Percentiles rank a stretch among this genome's conserved stretches.
These are phyloP conservation scores for Meloidogyne exigua DNA, from an alignment of 1,140 invertebrate genomes.

Conservation along the genomic window DNA sequence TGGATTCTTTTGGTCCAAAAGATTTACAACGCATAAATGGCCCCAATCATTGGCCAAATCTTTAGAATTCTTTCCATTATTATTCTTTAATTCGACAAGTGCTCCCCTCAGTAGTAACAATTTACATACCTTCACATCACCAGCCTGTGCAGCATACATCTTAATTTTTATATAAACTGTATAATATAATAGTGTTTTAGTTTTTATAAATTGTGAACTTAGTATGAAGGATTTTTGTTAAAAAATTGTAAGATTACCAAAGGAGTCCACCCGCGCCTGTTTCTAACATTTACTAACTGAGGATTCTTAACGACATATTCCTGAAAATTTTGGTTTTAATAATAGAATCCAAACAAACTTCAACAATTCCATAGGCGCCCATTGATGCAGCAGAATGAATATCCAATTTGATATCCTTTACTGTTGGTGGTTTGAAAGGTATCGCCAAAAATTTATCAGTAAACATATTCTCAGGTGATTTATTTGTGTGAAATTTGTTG, in stretches of 20 bases:
- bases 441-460: background rate
- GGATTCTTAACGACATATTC: constrained; percentile 19
- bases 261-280: constrained; percentile 17
- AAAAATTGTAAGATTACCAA: background rate
- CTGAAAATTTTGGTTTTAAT: constrained; percentile 1
- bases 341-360: background rate
- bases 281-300: constrained; percentile 7
- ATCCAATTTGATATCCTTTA: background rate
- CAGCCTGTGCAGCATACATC: constrained; percentile 22
- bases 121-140: constrained; percentile 8
- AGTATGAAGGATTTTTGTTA: no score
- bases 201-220: no score
- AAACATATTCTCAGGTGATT: no score
- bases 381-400: background rate
- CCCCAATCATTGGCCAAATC: constrained; percentile 16
- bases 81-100: background rate
- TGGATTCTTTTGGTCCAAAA: background rate
- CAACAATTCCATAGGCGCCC: background rate
- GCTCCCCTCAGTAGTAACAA: constrained; percentile 5
- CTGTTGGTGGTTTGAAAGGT: constrained; percentile 1
- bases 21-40: background rate
- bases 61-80: background rate
- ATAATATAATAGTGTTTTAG: no score
- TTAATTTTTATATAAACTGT: no score
- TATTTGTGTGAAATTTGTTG: no score